Evolutionary conservation across 2,797 vertebrate species (phyloP).

Genomic region (Danionella dracula): DNA sequence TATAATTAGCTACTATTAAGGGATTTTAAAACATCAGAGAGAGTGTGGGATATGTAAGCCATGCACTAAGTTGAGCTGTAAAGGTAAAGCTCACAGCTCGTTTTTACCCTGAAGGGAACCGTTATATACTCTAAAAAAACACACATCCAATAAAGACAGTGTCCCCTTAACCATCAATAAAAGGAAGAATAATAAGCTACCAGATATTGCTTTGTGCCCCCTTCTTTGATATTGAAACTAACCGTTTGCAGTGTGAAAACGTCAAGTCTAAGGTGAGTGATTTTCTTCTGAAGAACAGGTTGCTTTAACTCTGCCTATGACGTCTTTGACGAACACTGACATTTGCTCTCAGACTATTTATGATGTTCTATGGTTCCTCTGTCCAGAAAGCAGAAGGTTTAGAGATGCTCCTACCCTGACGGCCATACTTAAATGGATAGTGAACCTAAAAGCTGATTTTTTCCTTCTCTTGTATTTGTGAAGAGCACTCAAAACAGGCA

Average conservation of each 20-base stretch:
- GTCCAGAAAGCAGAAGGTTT: background rate
- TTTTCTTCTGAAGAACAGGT: constrained; percentile 4
- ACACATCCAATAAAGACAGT: constrained; percentile 73
- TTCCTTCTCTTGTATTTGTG: too few species aligned
- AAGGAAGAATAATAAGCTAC: background rate
- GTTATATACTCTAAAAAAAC: constrained; percentile 62
- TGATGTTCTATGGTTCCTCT: too few species aligned
- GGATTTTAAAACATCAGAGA: constrained; percentile 70
- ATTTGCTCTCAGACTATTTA: constrained; percentile 20
- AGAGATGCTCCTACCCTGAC: background rate
- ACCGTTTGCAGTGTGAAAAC: background rate
- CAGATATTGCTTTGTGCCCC: constrained; percentile 37
- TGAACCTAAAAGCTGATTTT: too few species aligned
- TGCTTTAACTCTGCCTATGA: background rate
- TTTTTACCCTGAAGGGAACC: constrained; percentile 66
- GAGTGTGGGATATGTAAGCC: constrained; percentile 45
- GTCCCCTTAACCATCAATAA: constrained; percentile 56
- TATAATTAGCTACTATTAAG: constrained; percentile 78
- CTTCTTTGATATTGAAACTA: background rate
- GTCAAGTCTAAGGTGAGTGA: background rate
- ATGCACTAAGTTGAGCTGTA: constrained; percentile 56
- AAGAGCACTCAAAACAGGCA: too few species aligned
- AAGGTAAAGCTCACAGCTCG: constrained; percentile 58
- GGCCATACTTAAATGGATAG: too few species aligned
- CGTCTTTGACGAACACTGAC: background rate